Evolutionary conservation across 2,797 vertebrate genomes (phyloP).

Genomic region (Rhinogobio ventralis): DNA sequence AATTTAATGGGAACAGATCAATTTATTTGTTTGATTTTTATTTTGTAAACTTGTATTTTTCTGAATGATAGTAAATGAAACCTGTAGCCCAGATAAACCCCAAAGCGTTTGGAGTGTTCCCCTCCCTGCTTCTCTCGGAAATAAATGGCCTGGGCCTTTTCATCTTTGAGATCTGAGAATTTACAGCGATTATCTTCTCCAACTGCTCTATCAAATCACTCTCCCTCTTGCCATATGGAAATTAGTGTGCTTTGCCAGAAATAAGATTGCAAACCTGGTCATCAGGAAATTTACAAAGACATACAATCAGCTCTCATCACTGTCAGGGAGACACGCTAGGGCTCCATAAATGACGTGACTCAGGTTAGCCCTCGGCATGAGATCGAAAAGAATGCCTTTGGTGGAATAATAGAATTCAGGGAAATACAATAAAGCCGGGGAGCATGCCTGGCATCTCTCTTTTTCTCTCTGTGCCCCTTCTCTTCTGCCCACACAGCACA

Average conservation of each 20-base stretch:
- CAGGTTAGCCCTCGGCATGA: conserved; percentile 60
- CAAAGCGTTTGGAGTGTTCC: background rate
- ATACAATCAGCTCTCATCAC: conserved; percentile 50
- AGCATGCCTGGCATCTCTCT: conserved; percentile 41
- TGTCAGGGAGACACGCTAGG: conserved; percentile 38
- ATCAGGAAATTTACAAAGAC: conserved; percentile 53
- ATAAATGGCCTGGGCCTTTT: conserved; percentile 12
- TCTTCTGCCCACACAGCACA: conserved; percentile 53
- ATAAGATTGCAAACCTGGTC: conserved; percentile 48
- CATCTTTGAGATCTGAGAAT: conserved; percentile 11
- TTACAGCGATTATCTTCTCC: conserved; percentile 48
- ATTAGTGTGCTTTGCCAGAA: conserved; percentile 42
- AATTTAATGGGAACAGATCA: conserved; percentile 19
- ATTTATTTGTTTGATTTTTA: conserved; percentile 1
- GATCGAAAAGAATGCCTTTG: conserved; percentile 60
- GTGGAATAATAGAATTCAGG: conserved; percentile 66
- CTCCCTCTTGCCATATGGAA: conserved; percentile 50
- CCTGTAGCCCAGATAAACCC: background rate
- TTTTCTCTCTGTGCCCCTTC: conserved; percentile 40
- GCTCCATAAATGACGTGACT: conserved; percentile 47
- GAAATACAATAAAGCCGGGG: conserved; percentile 53
- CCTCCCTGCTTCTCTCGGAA: background rate
- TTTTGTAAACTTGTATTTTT: conserved; percentile 5
- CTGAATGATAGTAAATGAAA: conserved; percentile 25
- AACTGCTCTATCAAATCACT: conserved; percentile 39